Percentiles rank a stretch among this genome's conserved stretches.
phyloP scores from a whole-genome alignment of 2,113 vertebrate genomes.

The Platanista minor region DNA sequence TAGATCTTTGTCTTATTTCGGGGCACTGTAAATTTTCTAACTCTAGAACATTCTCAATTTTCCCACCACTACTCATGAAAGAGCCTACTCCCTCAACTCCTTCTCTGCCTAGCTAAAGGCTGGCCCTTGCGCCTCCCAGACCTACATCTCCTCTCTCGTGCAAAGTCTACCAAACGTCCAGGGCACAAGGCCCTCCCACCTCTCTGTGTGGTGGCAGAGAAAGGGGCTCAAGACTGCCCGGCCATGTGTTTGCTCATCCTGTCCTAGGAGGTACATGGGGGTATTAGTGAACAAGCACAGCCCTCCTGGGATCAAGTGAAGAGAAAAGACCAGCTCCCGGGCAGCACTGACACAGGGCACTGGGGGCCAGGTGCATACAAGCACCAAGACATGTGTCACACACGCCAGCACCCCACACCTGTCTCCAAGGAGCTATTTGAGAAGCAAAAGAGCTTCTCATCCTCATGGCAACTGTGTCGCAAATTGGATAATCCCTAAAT shows the following conservation, averaged over 20 bases:
- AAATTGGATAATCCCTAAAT: background rate
- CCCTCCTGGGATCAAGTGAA: rapidly evolving
- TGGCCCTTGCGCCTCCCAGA: background rate
- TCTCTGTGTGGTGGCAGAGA: background rate
- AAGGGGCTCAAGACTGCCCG: background rate
- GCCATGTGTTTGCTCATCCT: background rate
- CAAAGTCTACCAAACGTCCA: too few species aligned
- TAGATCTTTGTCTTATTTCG: too few species aligned
- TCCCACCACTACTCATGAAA: background rate
- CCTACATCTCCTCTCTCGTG: background rate
- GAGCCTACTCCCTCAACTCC: background rate
- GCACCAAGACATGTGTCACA: background rate
- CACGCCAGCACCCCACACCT: rapidly evolving
- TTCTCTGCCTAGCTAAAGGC: background rate
- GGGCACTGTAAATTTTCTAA: background rate
- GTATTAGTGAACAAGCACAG: background rate
- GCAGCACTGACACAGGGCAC: rapidly evolving
- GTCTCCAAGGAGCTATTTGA: background rate
- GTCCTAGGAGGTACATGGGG: rapidly evolving
- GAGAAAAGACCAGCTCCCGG: background rate
- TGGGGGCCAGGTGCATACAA: background rate
- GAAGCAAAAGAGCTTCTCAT: background rate
- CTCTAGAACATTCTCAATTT: background rate
- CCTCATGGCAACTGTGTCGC: too few species aligned
- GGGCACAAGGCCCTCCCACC: rapidly evolving